Conservation (phyloP, 2,888 invertebrate genomes). For the Folsomia candida region DNA sequence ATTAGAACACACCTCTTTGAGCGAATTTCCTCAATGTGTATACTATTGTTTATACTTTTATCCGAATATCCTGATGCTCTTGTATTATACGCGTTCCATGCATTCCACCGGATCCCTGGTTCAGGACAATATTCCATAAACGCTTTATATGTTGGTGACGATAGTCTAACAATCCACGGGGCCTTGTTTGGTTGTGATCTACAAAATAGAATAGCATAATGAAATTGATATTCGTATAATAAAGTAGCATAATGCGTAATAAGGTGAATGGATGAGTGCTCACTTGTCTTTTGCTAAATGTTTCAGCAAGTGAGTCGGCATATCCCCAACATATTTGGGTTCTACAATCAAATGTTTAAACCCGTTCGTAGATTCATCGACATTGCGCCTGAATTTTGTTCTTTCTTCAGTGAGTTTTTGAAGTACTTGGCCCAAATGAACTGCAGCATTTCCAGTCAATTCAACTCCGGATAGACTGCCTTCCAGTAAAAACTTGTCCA, state of each 20-base stretch:
- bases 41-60: constrained; percentile 63
- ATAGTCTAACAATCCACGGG: constrained; percentile 80
- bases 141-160: constrained; percentile 67
- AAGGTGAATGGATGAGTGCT: background rate
- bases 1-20: constrained; percentile 55
- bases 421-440: constrained; percentile 60
- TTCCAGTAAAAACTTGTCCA: constrained; percentile 76
- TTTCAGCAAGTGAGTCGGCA: constrained; percentile 69
- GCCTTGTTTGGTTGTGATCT: constrained; percentile 62
- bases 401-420: constrained; percentile 62
- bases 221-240: no score
- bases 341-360: constrained; percentile 70
- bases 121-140: constrained; percentile 85
- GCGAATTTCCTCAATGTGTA: constrained; percentile 75
- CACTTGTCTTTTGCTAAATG: constrained; percentile 64
- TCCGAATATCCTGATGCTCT: constrained; percentile 66
- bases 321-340: constrained; percentile 66
- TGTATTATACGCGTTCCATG: constrained; percentile 76
- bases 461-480: constrained; percentile 79
- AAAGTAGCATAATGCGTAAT: background rate
- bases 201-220: no score
- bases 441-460: constrained; percentile 60
- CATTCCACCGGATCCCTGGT: constrained; percentile 72
- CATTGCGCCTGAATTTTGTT: constrained; percentile 66
- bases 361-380: constrained; percentile 64